Conservation (phyloP, 1,140 invertebrate genomes). For the Teleogryllus occipitalis region DNA sequence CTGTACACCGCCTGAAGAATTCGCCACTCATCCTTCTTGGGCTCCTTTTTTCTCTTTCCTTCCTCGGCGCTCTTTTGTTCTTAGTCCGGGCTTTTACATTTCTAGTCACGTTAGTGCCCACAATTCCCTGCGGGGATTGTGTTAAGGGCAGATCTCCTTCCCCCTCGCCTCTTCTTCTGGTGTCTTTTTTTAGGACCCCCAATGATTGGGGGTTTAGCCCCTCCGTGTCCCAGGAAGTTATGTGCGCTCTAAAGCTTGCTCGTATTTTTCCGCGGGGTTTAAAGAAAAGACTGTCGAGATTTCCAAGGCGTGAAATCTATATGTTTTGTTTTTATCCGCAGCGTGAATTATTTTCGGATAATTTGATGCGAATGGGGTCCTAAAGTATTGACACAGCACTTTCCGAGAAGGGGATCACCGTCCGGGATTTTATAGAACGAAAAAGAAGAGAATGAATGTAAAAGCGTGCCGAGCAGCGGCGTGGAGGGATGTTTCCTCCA, state of each 20-base stretch:
- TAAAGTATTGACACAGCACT: not conserved
- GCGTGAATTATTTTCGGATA: slow-evolving; percentile 4
- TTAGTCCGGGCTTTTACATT: not conserved
- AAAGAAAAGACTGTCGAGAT: slow-evolving; percentile 4
- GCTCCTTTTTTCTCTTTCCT: not conserved
- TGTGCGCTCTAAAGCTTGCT: not conserved
- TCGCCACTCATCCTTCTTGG: not conserved
- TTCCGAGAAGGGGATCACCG: not conserved
- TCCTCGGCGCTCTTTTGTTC: not conserved
- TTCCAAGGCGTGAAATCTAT: not conserved
- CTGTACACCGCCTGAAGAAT: not conserved
- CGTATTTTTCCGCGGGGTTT: not conserved
- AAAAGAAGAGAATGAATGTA: not conserved
- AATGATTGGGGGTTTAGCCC: no score
- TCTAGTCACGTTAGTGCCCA: not conserved
- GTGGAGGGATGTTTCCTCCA: not conserved
- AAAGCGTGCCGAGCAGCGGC: not conserved
- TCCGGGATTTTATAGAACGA: not conserved
- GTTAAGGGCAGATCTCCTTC: not conserved
- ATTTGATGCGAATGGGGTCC: not conserved
- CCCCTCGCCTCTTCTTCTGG: not conserved
- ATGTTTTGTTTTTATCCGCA: not conserved
- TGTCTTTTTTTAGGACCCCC: not conserved
- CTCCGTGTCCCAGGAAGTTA: not conserved
- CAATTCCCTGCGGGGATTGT: not conserved